phyloP scores from a whole-genome alignment of 1,140 invertebrate species.

The Drosophila yakuba region DNA sequence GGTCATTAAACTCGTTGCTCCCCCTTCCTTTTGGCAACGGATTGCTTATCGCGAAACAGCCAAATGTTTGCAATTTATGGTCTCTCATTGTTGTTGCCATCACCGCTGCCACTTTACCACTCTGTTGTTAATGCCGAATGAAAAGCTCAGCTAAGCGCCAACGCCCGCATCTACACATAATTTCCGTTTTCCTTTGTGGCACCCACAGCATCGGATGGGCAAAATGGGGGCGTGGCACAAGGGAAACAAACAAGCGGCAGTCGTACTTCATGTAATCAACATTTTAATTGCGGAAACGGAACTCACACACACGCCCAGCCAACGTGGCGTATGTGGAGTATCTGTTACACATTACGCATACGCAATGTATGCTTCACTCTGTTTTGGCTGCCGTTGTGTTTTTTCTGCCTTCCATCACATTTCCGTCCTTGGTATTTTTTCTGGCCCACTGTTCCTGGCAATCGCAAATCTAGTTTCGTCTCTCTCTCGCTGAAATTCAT shows the following conservation, averaged over 20 bases:
- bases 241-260: slow-evolving; percentile 79
- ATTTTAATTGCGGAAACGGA: slow-evolving; percentile 82
- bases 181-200: slow-evolving; percentile 80
- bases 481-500: slow-evolving; percentile 63
- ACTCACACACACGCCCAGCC: slow-evolving; percentile 47
- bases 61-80: slow-evolving; percentile 72
- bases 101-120: slow-evolving; percentile 1
- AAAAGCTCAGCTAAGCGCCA: slow-evolving; percentile 62
- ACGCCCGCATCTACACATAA: slow-evolving; percentile 76
- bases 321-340: slow-evolving; percentile 36
- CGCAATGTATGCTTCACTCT: slow-evolving; percentile 52
- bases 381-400: slow-evolving; percentile 6
- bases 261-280: slow-evolving; percentile 82
- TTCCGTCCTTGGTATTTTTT: background rate
- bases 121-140: slow-evolving; percentile 33
- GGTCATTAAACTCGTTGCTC: slow-evolving; percentile 41
- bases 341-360: slow-evolving; percentile 79
- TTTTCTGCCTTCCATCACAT: slow-evolving; percentile 15
- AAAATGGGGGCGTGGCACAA: slow-evolving; percentile 26
- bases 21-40: background rate
- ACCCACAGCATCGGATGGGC: slow-evolving; percentile 53
- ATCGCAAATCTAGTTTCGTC: slow-evolving; percentile 51
- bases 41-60: slow-evolving; percentile 55
- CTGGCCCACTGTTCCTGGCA: background rate
- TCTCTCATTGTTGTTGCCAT: slow-evolving; percentile 34